Conservation (phyloP, 2,888 invertebrate species). For the Tricholauxania praeusta region DNA sequence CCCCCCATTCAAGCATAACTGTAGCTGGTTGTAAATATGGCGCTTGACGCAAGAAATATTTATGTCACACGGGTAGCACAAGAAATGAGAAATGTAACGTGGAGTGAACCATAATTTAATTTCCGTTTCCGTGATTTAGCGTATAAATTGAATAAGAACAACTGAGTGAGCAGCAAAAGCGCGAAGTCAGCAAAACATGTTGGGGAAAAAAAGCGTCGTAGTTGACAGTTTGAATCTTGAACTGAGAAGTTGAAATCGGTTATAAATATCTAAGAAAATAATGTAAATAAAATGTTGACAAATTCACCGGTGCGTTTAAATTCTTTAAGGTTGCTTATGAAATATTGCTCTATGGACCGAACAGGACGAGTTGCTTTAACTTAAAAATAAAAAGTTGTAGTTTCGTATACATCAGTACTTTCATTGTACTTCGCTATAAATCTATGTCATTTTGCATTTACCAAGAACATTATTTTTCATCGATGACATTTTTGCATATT, state of each 20-base stretch:
- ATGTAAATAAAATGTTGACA: slow-evolving; percentile 16
- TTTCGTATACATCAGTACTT: no score
- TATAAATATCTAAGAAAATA: background rate
- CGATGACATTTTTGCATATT: slow-evolving; percentile 41
- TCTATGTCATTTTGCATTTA: slow-evolving; percentile 46
- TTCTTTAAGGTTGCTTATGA: no score
- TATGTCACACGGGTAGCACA: slow-evolving; percentile 32
- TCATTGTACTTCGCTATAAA: slow-evolving; percentile 39
- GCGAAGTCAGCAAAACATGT: slow-evolving; percentile 39
- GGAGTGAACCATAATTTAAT: slow-evolving; percentile 40
- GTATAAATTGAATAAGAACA: slow-evolving; percentile 27
- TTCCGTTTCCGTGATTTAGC: slow-evolving; percentile 43
- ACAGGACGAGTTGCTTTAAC: no score
- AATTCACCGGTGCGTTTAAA: background rate
- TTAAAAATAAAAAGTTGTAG: no score
- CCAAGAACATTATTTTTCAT: slow-evolving; percentile 40
- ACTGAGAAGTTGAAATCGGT: no score
- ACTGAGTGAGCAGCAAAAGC: background rate
- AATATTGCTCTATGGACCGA: no score
- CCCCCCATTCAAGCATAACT: no score
- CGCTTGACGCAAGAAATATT: slow-evolving; percentile 62
- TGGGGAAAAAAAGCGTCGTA: slow-evolving; percentile 5
- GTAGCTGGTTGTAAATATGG: slow-evolving; percentile 56
- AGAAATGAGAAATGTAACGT: no score
- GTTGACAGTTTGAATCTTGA: slow-evolving; percentile 21